Percentiles rank a stretch among this genome's conserved stretches.
Evolutionary conservation across 2,888 invertebrate species (phyloP).

Genomic region (Acanthosoma haemorrhoidale): DNA sequence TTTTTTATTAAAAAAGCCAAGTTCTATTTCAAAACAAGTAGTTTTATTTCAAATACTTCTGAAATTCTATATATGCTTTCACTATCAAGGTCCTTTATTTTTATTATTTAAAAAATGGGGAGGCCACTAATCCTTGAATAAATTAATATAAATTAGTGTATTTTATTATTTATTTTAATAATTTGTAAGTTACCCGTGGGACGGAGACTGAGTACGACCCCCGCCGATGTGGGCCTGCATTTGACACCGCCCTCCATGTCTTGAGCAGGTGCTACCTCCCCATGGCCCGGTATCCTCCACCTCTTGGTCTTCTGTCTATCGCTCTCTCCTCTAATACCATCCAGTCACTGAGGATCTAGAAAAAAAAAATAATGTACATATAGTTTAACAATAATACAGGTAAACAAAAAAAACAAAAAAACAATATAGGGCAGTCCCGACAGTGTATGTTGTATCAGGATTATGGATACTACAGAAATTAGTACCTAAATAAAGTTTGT

Average conservation of each 20-base stretch:
- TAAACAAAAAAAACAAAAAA: neutral
- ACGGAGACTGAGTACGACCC: slow-evolving; percentile 39
- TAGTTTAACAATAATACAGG: neutral
- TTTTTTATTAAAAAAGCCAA: no score
- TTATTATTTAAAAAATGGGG: no score
- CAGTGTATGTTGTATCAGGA: neutral
- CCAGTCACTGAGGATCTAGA: neutral
- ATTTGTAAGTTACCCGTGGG: neutral
- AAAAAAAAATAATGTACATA: neutral
- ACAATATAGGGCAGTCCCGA: neutral
- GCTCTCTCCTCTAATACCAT: neutral
- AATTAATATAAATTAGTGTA: no score
- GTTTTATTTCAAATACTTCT: no score
- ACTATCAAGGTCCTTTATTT: no score
- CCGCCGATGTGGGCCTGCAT: slow-evolving; percentile 19
- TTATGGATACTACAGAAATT: no score
- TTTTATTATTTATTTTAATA: no score
- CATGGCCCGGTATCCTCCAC: neutral
- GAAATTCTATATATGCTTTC: no score
- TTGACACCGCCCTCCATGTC: slow-evolving; percentile 32
- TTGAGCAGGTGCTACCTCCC: slow-evolving; percentile 23
- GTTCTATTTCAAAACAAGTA: no score
- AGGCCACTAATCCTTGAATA: no score
- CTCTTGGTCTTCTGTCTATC: neutral
- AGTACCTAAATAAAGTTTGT: no score